Conservation (phyloP, 1,140 invertebrate genomes). For the Aphis craccivora region DNA sequence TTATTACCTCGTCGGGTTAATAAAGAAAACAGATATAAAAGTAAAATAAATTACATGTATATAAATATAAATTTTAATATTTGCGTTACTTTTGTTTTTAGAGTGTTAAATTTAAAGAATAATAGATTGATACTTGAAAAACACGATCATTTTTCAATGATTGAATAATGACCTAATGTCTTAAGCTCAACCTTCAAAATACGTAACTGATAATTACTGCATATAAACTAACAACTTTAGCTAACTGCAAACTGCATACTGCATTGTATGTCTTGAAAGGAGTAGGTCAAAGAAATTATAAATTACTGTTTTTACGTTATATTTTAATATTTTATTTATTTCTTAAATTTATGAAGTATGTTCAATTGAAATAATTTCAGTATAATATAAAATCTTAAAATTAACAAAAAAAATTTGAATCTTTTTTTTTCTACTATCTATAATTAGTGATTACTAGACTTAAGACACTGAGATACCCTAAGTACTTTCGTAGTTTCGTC, state of each 20-base stretch:
- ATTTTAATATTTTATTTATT: not conserved
- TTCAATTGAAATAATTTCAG: not conserved
- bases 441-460: no score
- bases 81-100: not conserved
- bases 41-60: not conserved
- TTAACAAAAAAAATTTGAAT: not conserved
- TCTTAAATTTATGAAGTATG: not conserved
- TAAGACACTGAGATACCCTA: no score
- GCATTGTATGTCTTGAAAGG: conserved; percentile 9
- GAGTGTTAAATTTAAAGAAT: not conserved
- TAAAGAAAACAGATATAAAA: not conserved
- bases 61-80: not conserved
- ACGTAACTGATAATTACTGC: not conserved
- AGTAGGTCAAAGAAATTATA: not conserved
- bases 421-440: not conserved
- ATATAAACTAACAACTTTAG: not conserved
- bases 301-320: not conserved
- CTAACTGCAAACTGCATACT: not conserved
- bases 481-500: not conserved
- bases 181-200: conserved; percentile 26
- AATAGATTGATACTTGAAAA: not conserved
- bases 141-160: not conserved
- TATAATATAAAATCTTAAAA: not conserved
- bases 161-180: not conserved
- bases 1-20: not conserved